Percentiles rank a stretch among this genome's conserved stretches.
These are phyloP conservation scores for Prunella himalayana DNA, from an alignment of 2,113 vertebrate genomes.

Conservation along the genomic window DNA sequence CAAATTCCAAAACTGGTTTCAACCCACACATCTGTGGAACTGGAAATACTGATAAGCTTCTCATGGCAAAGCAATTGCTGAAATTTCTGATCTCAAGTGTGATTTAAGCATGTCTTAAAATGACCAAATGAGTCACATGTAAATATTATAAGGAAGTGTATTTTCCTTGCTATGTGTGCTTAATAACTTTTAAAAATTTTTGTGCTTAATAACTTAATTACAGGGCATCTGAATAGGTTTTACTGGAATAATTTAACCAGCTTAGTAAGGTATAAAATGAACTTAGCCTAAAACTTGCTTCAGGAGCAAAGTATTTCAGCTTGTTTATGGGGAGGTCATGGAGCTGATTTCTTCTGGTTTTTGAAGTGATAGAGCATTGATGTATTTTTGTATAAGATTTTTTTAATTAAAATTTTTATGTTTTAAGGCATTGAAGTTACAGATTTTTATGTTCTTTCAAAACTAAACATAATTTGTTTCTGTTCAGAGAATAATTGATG, in stretches of 20 bases:
- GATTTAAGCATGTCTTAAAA: background rate
- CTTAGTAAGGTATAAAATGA: background rate
- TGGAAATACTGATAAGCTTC: background rate
- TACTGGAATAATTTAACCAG: background rate
- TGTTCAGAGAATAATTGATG: constrained; percentile 79
- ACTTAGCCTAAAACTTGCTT: background rate
- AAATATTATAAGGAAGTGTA: background rate
- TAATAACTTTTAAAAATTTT: background rate
- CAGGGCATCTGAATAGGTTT: background rate
- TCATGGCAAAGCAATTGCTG: background rate
- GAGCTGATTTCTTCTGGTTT: background rate
- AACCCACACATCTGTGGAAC: background rate
- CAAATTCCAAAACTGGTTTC: background rate
- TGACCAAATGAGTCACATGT: background rate
- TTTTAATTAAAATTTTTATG: background rate
- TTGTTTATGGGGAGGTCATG: background rate
- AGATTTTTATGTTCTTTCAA: background rate
- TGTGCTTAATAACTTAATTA: background rate
- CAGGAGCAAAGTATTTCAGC: background rate
- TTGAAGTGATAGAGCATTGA: background rate
- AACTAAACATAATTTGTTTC: background rate
- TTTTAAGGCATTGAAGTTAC: background rate
- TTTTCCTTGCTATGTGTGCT: background rate
- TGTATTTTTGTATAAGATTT: background rate
- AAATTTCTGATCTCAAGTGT: background rate